Evolutionary conservation across 2,888 invertebrate genomes (phyloP), one percentile per base, ranked within the genome.

Genomic region (Andrena haemorrhoa): DNA sequence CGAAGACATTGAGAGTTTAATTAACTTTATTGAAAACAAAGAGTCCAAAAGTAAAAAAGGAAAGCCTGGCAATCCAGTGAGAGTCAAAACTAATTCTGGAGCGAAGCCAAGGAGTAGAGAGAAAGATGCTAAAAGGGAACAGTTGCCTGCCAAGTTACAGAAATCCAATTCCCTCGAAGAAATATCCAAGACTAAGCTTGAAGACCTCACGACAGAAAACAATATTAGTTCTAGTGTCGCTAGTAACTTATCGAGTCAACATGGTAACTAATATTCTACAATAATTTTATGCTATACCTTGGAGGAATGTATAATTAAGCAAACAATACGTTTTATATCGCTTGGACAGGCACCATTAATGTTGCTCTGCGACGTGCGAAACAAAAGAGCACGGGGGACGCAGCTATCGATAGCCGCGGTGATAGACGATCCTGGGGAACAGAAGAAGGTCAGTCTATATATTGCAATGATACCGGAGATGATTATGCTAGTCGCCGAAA

Each of bases 111-210:
- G 93, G 29, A 88, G 92, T 60, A 94, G 94, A 70, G 94, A 94
- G 56, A 95, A 95, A 77, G 94, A 94, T 75, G 90, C 93, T 10
- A 93, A 94, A 84, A 91, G 93, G 64, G 92, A 94, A 89, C 91
- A 92, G 61, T 88, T 93, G 61, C 85, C 92, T 49, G 94, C 94
- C 71, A 94, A 95, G 84, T 90, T 96, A 78, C 96, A 97, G 92
- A 97, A 97, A 86, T 96, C 97, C 85, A 96, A 97, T 92, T 97
- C 97, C 41, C 94, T 98, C 89, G 97, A 97, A 93, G 98, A 98
- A 94, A 95, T 97, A 86, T 97, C 97, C 65, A 96, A 96, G 88
- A 96, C 97, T 77, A 96, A 96, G 93, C 95, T 97, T 85, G 97
- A 96, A 90, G 97, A 97, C 90, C 95, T 96, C 85, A 96, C 96